phyloP scores from a whole-genome alignment of 2,888 invertebrate genomes.

The Auanema freiburgensis region DNA sequence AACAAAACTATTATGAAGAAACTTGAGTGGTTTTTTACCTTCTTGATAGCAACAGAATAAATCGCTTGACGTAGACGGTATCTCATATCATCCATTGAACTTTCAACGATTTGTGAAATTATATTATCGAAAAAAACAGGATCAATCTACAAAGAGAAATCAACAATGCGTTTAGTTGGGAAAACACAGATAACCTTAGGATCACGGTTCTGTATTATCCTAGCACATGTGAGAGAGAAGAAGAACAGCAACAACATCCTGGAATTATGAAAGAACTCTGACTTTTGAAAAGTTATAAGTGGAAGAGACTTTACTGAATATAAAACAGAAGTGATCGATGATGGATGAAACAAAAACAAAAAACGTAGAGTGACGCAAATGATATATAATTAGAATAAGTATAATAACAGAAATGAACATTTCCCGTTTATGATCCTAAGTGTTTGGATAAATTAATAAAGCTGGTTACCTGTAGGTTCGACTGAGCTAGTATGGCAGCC shows the following conservation, averaged over 20 bases:
- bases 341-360: too few species aligned
- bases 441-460: too few species aligned
- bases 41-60: constrained; percentile 11
- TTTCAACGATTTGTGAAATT: constrained; percentile 19
- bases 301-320: too few species aligned
- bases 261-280: too few species aligned
- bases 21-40: neutral
- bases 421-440: too few species aligned
- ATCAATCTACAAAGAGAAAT: constrained; percentile 8
- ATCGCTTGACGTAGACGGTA: constrained; percentile 19
- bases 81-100: constrained; percentile 15
- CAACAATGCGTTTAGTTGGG: constrained; percentile 1
- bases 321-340: too few species aligned
- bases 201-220: constrained; percentile 14
- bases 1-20: neutral
- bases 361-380: too few species aligned
- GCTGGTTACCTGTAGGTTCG: too few species aligned
- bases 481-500: too few species aligned
- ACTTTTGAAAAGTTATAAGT: too few species aligned
- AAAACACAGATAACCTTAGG: constrained; percentile 5
- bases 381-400: too few species aligned
- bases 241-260: constrained; percentile 1
- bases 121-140: constrained; percentile 17
- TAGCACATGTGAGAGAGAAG: constrained; percentile 1
- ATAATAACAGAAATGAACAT: too few species aligned